A percentile compares a stretch with the other conserved stretches of the same genome.
phyloP scores from a whole-genome alignment of 53 echinoderm and acorn worm genomes.

The Luidia sarsii region DNA sequence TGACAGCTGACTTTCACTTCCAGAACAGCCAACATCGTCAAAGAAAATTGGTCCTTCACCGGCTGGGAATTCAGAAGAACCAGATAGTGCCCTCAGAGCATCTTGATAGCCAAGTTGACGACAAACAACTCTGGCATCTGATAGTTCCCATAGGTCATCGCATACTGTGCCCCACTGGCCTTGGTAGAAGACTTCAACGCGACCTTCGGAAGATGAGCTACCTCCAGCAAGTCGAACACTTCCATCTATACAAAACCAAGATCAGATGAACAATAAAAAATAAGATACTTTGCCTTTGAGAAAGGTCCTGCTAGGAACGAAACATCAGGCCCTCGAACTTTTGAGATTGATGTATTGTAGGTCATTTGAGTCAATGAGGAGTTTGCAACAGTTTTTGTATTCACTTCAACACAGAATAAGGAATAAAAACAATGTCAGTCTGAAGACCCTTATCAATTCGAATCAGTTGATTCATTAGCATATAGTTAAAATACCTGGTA shows the following conservation, averaged over 20 bases:
- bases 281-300: too few species aligned
- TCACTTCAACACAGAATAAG: too few species aligned
- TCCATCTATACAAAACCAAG: slow-evolving; percentile 7
- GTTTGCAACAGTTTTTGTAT: too few species aligned
- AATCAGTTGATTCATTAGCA: too few species aligned
- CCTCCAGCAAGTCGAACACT: slow-evolving; percentile 14
- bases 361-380: too few species aligned
- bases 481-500: not conserved
- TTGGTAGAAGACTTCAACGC: slow-evolving; percentile 41
- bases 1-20: slow-evolving; percentile 2
- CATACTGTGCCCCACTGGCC: slow-evolving; percentile 21
- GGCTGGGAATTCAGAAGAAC: not conserved
- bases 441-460: too few species aligned
- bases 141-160: slow-evolving; percentile 26
- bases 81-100: not conserved
- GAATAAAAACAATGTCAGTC: too few species aligned
- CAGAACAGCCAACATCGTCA: not conserved
- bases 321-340: too few species aligned
- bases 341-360: too few species aligned
- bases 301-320: too few species aligned
- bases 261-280: too few species aligned
- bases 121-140: slow-evolving; percentile 18
- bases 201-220: slow-evolving; percentile 6
- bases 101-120: not conserved
- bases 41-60: slow-evolving; percentile 11